Evolutionary conservation across 1,140 invertebrate genomes (phyloP).

Genomic region (Drosophila mayri): DNA sequence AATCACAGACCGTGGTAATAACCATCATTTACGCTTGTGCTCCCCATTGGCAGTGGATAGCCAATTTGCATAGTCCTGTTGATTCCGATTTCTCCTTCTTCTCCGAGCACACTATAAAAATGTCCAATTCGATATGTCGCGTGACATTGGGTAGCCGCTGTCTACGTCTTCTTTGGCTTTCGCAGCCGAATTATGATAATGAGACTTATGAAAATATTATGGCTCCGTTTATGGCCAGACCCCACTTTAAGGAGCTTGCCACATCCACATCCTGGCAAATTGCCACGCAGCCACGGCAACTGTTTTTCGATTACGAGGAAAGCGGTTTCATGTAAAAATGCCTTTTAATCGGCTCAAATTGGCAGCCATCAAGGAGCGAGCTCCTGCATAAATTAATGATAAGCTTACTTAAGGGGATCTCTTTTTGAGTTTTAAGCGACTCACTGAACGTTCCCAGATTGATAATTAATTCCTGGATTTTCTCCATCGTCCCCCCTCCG

Average conservation of each 20-base stretch:
- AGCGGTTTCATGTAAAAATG: constrained; percentile 21
- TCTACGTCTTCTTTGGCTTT: constrained; percentile 1
- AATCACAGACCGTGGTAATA: constrained; percentile 55
- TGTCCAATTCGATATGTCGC: constrained; percentile 25
- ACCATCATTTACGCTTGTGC: constrained; percentile 56
- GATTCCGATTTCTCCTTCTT: neutral
- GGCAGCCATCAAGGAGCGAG: constrained; percentile 13
- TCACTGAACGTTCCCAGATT: constrained; percentile 8
- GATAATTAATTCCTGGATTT: constrained; percentile 39
- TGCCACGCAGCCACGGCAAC: constrained; percentile 17
- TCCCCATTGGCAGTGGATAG: constrained; percentile 31
- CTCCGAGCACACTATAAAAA: constrained; percentile 26
- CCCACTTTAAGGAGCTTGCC: neutral
- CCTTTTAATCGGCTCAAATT: constrained; percentile 52
- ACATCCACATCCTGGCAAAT: constrained; percentile 8
- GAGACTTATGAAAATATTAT: constrained; percentile 48
- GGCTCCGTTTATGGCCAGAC: constrained; percentile 23
- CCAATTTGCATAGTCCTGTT: constrained; percentile 47
- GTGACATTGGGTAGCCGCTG: constrained; percentile 18
- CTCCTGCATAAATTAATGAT: constrained; percentile 46
- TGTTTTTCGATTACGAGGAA: constrained; percentile 22
- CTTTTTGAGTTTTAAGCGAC: constrained; percentile 19
- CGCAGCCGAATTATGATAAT: constrained; percentile 35
- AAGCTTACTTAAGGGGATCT: constrained; percentile 33
- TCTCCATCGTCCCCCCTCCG: neutral